These are phyloP conservation scores for Eulemur mongoz DNA, from an alignment of 2,797 vertebrate species.

Conservation along the genomic window DNA sequence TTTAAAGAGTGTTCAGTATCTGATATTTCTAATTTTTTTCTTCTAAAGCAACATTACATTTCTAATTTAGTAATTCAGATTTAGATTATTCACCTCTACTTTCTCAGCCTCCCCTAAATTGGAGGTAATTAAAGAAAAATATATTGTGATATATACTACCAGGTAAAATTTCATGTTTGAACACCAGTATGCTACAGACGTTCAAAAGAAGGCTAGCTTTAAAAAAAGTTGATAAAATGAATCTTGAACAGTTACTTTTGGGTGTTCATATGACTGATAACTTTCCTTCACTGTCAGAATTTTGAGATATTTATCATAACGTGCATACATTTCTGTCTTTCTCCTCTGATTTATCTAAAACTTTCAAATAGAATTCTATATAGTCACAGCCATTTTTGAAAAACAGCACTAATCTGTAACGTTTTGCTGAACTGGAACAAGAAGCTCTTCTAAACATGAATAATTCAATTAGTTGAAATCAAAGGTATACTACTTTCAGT, in stretches of 20 bases:
- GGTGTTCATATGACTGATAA: not conserved
- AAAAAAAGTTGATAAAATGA: conserved; percentile 36
- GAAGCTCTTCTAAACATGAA: conserved; percentile 63
- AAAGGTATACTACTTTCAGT: conserved; percentile 66
- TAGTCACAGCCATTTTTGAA: not conserved
- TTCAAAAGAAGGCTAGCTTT: conserved; percentile 55
- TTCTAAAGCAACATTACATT: not conserved
- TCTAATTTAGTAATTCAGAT: conserved; percentile 37
- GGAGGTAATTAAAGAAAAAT: not conserved
- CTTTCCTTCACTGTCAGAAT: conserved; percentile 2
- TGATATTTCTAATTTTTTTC: not conserved
- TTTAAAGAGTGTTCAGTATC: not conserved
- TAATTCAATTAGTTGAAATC: conserved; percentile 73
- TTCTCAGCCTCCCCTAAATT: not conserved
- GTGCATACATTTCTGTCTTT: conserved; percentile 22
- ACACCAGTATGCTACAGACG: not conserved
- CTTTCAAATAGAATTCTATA: conserved; percentile 55
- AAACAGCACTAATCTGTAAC: conserved; percentile 10
- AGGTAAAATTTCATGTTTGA: conserved; percentile 27
- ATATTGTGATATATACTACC: not conserved
- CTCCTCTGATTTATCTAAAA: not conserved
- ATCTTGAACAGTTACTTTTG: not conserved
- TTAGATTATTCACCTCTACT: not conserved
- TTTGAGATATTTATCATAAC: conserved; percentile 53
- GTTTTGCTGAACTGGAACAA: conserved; percentile 54